These are phyloP conservation scores for Diloba caeruleocephala DNA, from an alignment of 2,888 invertebrate genomes.

Conservation along the genomic window DNA sequence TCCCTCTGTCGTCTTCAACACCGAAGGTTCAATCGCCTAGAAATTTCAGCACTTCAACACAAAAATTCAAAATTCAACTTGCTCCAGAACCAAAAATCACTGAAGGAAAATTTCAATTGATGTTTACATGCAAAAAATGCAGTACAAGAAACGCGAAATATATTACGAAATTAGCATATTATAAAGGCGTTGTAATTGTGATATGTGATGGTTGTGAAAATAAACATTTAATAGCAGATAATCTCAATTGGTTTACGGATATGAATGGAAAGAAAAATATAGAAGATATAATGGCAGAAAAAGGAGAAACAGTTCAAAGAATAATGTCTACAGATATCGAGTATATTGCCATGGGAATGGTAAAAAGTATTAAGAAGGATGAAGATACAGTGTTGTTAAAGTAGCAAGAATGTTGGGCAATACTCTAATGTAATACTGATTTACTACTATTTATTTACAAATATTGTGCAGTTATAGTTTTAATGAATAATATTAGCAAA, in stretches of 20 bases:
- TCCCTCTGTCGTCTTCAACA: constrained; percentile 70
- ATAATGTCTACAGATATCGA: constrained; percentile 85
- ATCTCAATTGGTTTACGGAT: constrained; percentile 97
- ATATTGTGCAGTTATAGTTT: too few species aligned
- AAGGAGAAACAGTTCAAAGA: constrained; percentile 94
- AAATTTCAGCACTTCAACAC: constrained; percentile 68
- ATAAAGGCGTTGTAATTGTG: constrained; percentile 97
- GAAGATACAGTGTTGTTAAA: constrained; percentile 54
- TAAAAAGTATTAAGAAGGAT: constrained; percentile 59
- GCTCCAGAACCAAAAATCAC: constrained; percentile 63
- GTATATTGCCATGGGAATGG: constrained; percentile 79
- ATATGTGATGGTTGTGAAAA: constrained; percentile 96
- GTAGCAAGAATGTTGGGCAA: constrained; percentile 11
- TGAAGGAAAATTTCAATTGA: constrained; percentile 91
- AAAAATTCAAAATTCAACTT: constrained; percentile 65
- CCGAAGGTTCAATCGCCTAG: constrained; percentile 75
- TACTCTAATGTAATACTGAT: background rate
- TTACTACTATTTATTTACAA: too few species aligned
- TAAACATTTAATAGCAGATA: constrained; percentile 98
- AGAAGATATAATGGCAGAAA: constrained; percentile 95
- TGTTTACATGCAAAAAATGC: constrained; percentile 97
- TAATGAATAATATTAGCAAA: too few species aligned
- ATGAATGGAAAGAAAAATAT: constrained; percentile 94
- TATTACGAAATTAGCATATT: constrained; percentile 95
- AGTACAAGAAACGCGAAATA: constrained; percentile 92